Conservation (phyloP, 2,113 vertebrate species). For the Triplophysa rosa region DNA sequence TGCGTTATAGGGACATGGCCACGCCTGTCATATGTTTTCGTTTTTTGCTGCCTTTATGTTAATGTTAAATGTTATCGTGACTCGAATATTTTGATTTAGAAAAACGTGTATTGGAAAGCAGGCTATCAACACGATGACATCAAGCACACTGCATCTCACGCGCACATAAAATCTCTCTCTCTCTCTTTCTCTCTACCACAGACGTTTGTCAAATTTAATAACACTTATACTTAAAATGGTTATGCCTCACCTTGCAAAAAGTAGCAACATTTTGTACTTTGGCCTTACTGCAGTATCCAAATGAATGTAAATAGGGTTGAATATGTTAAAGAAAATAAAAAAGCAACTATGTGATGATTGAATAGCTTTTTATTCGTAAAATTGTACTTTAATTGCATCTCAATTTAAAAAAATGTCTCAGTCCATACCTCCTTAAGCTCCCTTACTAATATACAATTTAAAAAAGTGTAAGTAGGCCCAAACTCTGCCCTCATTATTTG, state of each 20-base stretch:
- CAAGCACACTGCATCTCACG: slow-evolving; percentile 40
- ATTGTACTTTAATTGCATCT: background rate
- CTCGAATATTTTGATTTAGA: slow-evolving; percentile 1
- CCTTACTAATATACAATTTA: background rate
- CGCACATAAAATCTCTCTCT: slow-evolving; percentile 6
- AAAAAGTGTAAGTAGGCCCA: background rate
- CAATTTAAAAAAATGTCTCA: too few species aligned
- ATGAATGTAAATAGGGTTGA: background rate
- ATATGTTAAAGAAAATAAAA: too few species aligned
- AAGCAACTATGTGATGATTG: background rate
- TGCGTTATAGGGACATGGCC: slow-evolving; percentile 53
- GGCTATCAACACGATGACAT: slow-evolving; percentile 14
- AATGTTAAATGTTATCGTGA: background rate
- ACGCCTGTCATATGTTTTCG: slow-evolving; percentile 69
- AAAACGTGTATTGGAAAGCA: slow-evolving; percentile 12
- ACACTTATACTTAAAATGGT: background rate
- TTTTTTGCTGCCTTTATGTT: background rate
- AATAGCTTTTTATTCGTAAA: background rate
- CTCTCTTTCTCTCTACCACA: background rate
- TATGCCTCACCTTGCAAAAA: background rate
- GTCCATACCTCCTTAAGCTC: too few species aligned
- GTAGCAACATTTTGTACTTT: background rate
- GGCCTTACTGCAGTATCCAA: background rate
- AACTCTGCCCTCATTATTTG: slow-evolving; percentile 17
- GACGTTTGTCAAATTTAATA: background rate